Conservation (phyloP, 2,888 invertebrate genomes). For the Macaria liturata region DNA sequence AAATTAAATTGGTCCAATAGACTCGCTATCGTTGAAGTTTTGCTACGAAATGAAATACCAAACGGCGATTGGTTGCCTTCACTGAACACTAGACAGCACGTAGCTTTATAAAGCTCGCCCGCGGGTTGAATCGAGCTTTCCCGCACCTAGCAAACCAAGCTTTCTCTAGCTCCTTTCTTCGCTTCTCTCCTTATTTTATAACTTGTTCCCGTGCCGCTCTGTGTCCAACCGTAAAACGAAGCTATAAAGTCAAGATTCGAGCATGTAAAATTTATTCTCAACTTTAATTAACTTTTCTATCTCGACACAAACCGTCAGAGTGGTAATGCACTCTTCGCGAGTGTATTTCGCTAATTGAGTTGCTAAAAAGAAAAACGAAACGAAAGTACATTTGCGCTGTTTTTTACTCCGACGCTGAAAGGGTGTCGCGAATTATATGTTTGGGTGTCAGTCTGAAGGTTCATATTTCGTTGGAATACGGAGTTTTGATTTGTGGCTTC, state of each 20-base stretch:
- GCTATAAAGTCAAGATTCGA: slow-evolving; percentile 37
- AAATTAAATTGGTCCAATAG: neutral
- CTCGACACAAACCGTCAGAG: slow-evolving; percentile 26
- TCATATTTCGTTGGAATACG: neutral
- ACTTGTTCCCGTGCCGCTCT: slow-evolving; percentile 23
- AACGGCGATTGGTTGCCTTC: slow-evolving; percentile 1
- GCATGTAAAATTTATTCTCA: slow-evolving; percentile 33
- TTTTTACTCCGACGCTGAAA: slow-evolving; percentile 1
- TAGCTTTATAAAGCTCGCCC: neutral
- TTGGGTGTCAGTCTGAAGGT: slow-evolving; percentile 1
- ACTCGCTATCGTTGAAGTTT: neutral
- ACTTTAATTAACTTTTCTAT: slow-evolving; percentile 36
- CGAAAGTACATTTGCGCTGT: neutral
- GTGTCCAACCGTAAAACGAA: slow-evolving; percentile 33
- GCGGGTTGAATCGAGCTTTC: neutral
- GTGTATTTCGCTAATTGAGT: slow-evolving; percentile 18
- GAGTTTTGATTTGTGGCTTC: slow-evolving; percentile 1
- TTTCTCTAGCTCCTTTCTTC: slow-evolving; percentile 33
- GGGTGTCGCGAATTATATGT: neutral
- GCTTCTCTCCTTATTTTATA: slow-evolving; percentile 25
- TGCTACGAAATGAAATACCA: neutral
- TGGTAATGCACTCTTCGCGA: slow-evolving; percentile 27
- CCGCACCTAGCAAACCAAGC: slow-evolving; percentile 18
- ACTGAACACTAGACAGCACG: neutral
- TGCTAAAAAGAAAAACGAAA: slow-evolving; percentile 3